Evolutionary conservation across 1,140 invertebrate genomes (phyloP).

Genomic region (Venustaconcha ellipsiformis): DNA sequence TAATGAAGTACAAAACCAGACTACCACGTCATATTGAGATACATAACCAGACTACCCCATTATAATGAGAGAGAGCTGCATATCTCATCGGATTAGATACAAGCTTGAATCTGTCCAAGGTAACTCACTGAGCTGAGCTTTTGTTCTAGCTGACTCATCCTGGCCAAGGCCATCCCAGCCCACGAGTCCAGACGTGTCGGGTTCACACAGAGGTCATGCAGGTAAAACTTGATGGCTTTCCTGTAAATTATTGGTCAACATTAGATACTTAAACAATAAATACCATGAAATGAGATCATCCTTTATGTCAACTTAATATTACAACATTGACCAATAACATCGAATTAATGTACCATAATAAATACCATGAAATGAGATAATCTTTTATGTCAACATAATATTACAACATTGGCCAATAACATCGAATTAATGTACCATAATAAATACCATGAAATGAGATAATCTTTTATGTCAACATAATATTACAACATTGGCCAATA

Average conservation of each 20-base stretch:
- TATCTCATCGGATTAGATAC: no score
- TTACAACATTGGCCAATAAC: not conserved
- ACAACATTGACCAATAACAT: not conserved
- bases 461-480: not conserved
- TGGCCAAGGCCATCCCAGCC: constrained; percentile 88
- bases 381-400: not conserved
- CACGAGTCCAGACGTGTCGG: constrained; percentile 88
- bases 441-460: not conserved
- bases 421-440: not conserved
- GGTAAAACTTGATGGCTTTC: constrained; percentile 85
- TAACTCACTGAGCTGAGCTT: constrained; percentile 80
- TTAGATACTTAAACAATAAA: not conserved
- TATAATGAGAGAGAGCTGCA: no score
- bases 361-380: not conserved
- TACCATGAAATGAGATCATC: not conserved
- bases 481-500: not conserved
- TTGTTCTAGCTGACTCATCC: constrained; percentile 83
- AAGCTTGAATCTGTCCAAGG: not conserved
- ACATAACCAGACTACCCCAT: no score
- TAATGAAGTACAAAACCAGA: no score
- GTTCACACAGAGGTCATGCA: constrained; percentile 84
- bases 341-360: no score
- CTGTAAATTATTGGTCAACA: constrained; percentile 45
- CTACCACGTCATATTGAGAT: no score
- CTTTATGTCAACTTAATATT: not conserved